Evolutionary conservation across 2,888 invertebrate species (phyloP), one percentile per base, ranked within the genome.

Genomic region (Urechis unicinctus): DNA sequence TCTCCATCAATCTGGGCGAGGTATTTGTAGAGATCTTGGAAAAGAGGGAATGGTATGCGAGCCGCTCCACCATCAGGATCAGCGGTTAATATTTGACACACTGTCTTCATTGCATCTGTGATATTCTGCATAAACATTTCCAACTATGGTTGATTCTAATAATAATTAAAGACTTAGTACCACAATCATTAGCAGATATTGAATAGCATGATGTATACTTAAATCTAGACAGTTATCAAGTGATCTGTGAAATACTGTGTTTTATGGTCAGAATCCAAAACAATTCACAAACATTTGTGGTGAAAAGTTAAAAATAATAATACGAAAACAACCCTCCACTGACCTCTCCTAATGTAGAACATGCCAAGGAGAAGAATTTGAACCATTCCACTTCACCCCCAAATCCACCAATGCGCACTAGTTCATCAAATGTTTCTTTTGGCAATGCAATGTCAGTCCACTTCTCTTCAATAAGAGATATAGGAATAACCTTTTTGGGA

Each of bases 31-130:
- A 78, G 66, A 42, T 74, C 72, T 60, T 73, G 71, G 62, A 76
- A 78, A 17, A 75, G 66, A 31, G 66, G 68, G 61, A 73, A 77
- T 2, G 87, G 83, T 44, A 91, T 85, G 66, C 86, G 85, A 0
- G 88, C 85, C 0, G 87, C 85, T 0, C 89, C 89, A 1, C 91
- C 91, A 56, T 90, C 90, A 0, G 89, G 87, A 69, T 91, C 90
- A 60, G 87, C 85, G 0, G 89, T 89, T 52, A 90, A 79, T 0
- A 89, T 82, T 72, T 91, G 89, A 73, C 91, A 91, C 24, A 90
- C 81, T 61, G 87, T 81, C 46, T 85, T 84, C 88, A 91, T 88
- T 0, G 89, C 87, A 69, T 87, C 85, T 2, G 86, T 85, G 21
- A 89, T 80, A 67, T 83, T 85, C 85, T 86, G 84, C 60, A 63